Evolutionary conservation across 23 tunicate genomes (phyloP).

Genomic region (Phallusia fumigata): DNA sequence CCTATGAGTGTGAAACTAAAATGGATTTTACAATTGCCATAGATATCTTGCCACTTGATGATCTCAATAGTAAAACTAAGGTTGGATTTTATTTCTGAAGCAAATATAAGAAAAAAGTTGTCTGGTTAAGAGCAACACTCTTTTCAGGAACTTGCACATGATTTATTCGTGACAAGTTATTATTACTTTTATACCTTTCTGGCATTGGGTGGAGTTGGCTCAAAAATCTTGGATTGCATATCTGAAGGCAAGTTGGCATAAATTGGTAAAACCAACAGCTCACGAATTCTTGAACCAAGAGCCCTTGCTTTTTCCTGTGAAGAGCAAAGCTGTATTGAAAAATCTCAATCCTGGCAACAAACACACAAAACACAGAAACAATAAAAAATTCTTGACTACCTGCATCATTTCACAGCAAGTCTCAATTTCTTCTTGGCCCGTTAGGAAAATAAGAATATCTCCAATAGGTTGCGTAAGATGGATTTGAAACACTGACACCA

Average conservation of each 20-base stretch:
- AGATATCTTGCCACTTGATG: too few relatives aligned
- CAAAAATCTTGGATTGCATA: conserved; percentile 95
- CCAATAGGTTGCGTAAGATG: conserved; percentile 96
- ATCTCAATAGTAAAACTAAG: too few relatives aligned
- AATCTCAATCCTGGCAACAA: neutral
- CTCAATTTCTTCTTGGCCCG: conserved; percentile 98
- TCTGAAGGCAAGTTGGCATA: conserved; percentile 97
- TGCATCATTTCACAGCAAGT: conserved; percentile 86
- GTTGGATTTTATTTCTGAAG: too few relatives aligned
- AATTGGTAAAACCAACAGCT: conserved; percentile 80
- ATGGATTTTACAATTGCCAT: too few relatives aligned
- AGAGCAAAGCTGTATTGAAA: neutral
- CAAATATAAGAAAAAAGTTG: too few relatives aligned
- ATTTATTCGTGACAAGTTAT: too few relatives aligned
- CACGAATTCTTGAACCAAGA: conserved; percentile 81
- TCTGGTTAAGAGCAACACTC: too few relatives aligned
- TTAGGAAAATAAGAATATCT: conserved; percentile 89
- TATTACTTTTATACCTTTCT: conserved; percentile 63
- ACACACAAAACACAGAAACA: neutral
- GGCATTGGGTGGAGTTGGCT: conserved; percentile 92
- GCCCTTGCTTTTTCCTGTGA: conserved; percentile 68
- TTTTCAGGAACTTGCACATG: too few relatives aligned
- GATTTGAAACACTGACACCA: conserved; percentile 95
- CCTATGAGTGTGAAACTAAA: neutral
- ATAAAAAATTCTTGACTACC: too few relatives aligned